phyloP scores from a whole-genome alignment of 2,797 vertebrate species.

The Discoglossus pictus region DNA sequence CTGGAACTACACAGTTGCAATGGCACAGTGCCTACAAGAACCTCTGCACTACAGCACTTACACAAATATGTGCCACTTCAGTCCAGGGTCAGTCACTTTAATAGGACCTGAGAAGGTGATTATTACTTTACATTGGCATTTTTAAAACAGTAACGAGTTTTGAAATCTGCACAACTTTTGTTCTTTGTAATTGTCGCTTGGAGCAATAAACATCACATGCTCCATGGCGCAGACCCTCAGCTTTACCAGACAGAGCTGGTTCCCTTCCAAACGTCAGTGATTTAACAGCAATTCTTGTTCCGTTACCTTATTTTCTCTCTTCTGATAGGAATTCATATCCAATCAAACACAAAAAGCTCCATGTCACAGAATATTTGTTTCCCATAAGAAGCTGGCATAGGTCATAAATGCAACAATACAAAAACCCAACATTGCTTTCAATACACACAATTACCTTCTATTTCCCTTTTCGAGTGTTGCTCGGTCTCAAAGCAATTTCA shows the following conservation, averaged over 20 bases:
- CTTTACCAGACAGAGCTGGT: constrained; percentile 56
- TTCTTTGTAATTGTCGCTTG: no score
- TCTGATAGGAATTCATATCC: constrained; percentile 50
- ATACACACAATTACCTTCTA: background rate
- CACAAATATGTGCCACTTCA: no score
- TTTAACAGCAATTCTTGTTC: constrained; percentile 63
- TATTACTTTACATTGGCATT: no score
- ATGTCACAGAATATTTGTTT: constrained; percentile 46
- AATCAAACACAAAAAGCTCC: constrained; percentile 47
- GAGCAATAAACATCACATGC: constrained; percentile 2
- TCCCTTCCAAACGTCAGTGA: constrained; percentile 71
- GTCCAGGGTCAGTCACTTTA: no score
- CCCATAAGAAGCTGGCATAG: constrained; percentile 55
- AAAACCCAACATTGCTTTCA: constrained; percentile 10
- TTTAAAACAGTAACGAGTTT: no score
- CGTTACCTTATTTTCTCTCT: constrained; percentile 58
- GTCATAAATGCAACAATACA: constrained; percentile 45
- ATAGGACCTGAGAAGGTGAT: no score
- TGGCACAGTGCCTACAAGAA: no score
- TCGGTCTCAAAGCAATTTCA: constrained; percentile 23
- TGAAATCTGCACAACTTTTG: no score
- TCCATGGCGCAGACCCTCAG: constrained; percentile 20
- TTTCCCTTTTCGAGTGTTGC: constrained; percentile 21
- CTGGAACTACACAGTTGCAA: no score
- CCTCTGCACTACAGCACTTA: no score